A percentile compares a stretch with the other conserved stretches of the same genome.
phyloP scores from a whole-genome alignment of 2,797 vertebrate genomes.

The Premnoplex brunnescens region DNA sequence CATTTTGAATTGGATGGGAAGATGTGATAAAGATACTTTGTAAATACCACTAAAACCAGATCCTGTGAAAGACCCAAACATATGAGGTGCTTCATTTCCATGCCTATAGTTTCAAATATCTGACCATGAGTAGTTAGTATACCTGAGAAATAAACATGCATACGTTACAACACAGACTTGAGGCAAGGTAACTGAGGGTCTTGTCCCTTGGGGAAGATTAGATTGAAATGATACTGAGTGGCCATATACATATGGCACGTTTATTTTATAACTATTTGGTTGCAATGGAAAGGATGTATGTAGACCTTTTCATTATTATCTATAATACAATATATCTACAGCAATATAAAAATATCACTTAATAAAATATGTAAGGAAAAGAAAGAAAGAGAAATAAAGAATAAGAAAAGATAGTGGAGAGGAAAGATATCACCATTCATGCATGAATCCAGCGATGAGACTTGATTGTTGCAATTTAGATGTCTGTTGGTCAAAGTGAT shows the following conservation, averaged over 20 bases:
- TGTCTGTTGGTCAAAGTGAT: not conserved
- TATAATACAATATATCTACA: no score
- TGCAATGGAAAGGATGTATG: not conserved
- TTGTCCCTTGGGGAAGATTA: no score
- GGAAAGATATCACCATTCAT: not conserved
- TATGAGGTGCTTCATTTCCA: not conserved
- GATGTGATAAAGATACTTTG: not conserved
- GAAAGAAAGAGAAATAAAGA: not conserved
- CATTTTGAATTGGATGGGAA: not conserved
- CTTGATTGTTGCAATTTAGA: not conserved
- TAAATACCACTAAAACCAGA: not conserved
- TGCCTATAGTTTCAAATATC: not conserved
- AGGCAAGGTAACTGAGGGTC: not conserved
- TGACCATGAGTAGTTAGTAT: not conserved
- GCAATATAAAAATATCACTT: not conserved
- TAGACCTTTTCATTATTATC: not conserved
- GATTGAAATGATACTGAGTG: not conserved
- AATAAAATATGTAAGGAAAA: not conserved
- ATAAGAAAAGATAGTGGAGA: not conserved
- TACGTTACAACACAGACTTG: fast-evolving
- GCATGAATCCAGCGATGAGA: not conserved
- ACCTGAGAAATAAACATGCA: fast-evolving
- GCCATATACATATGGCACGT: not conserved
- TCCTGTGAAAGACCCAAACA: not conserved
- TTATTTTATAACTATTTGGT: not conserved